phyloP scores from a whole-genome alignment of 2,113 vertebrate species.

The Hiodon tergisus region DNA sequence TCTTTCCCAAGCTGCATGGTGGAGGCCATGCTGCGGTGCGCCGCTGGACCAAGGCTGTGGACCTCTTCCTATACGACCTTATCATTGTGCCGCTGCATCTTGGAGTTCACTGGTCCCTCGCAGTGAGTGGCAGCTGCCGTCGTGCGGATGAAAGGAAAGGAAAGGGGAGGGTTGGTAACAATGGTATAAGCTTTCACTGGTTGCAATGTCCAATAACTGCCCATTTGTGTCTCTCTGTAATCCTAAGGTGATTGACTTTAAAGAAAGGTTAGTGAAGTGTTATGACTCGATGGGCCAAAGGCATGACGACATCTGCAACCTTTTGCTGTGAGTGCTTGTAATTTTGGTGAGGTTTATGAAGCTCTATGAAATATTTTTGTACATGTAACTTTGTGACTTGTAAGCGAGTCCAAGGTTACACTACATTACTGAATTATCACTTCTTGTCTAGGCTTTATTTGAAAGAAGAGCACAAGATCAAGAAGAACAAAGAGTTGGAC shows the following conservation, averaged over 20 bases:
- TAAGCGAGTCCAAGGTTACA: too few species aligned
- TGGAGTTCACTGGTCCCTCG: slow-evolving; percentile 79
- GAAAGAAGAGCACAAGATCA: slow-evolving; percentile 77
- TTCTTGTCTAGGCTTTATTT: slow-evolving; percentile 70
- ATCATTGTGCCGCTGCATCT: slow-evolving; percentile 83
- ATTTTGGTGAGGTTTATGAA: background rate
- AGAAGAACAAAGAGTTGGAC: slow-evolving; percentile 74
- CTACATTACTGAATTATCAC: background rate
- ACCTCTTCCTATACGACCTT: slow-evolving; percentile 78
- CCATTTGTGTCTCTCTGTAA: slow-evolving; percentile 23
- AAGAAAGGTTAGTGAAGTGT: slow-evolving; percentile 69
- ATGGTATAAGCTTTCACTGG: background rate
- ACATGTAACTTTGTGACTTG: background rate
- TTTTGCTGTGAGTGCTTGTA: slow-evolving; percentile 74
- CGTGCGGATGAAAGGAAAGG: background rate
- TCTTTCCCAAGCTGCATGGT: slow-evolving; percentile 74
- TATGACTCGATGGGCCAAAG: slow-evolving; percentile 82
- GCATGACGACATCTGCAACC: slow-evolving; percentile 71
- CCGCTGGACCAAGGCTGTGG: slow-evolving; percentile 83
- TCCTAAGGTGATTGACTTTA: slow-evolving; percentile 76
- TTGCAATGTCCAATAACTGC: background rate
- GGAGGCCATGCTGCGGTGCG: slow-evolving; percentile 71
- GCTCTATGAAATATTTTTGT: background rate
- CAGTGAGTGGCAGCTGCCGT: slow-evolving; percentile 60
- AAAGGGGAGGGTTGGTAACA: background rate